phyloP scores from a whole-genome alignment of 2,797 vertebrate genomes.

The Cyclura pinguis region DNA sequence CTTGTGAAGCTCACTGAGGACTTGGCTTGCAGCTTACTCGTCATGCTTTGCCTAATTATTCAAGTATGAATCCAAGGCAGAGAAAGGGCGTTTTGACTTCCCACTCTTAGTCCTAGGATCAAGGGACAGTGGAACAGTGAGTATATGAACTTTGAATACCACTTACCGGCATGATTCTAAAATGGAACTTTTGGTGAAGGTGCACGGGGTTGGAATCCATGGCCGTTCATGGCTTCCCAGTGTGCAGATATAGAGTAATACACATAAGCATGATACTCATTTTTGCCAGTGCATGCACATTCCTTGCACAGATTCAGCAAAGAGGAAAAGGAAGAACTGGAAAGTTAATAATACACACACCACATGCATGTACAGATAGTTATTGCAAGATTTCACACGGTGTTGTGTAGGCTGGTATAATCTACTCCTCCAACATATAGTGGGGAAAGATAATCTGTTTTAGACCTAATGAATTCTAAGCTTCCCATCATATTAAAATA shows the following conservation, averaged over 20 bases:
- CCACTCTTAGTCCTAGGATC: background rate
- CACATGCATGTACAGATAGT: no score
- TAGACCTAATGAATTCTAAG: background rate
- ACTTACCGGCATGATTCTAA: background rate
- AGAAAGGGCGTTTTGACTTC: background rate
- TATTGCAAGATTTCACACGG: no score
- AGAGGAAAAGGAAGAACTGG: no score
- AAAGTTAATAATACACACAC: no score
- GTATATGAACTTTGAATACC: background rate
- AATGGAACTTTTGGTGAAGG: background rate
- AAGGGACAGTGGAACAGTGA: background rate
- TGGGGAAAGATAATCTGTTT: background rate
- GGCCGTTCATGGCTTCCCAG: no score
- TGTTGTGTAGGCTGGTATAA: no score
- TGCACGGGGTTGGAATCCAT: background rate
- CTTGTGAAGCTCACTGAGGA: background rate
- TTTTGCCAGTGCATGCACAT: no score
- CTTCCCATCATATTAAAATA: background rate
- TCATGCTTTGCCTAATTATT: conserved; percentile 20
- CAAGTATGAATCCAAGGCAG: background rate
- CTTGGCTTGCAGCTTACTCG: conserved; percentile 21
- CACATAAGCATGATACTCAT: no score
- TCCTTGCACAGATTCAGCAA: no score
- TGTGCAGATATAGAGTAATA: no score
- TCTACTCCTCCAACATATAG: background rate